Conservation (phyloP, 2,888 invertebrate genomes). For the Drosophila hamatofila region DNA sequence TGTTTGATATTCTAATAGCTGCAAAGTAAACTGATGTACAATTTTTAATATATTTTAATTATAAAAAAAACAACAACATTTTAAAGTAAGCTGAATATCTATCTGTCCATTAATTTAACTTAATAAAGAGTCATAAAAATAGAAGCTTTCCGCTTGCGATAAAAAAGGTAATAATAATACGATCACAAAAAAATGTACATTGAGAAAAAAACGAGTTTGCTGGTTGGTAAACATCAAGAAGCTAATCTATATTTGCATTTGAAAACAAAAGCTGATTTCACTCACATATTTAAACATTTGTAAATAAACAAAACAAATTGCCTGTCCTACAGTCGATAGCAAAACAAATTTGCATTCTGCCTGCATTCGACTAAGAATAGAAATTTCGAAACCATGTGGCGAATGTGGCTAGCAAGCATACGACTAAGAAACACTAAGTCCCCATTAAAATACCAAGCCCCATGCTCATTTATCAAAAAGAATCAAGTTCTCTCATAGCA, state of each 20-base stretch:
- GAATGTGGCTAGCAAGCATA: slow-evolving; percentile 5
- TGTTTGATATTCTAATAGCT: no score
- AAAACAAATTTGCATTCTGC: slow-evolving; percentile 23
- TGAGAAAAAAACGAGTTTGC: background rate
- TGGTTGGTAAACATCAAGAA: slow-evolving; percentile 1
- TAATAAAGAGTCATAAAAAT: background rate
- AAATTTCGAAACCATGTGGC: slow-evolving; percentile 11
- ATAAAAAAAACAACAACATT: no score
- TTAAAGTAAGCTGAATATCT: no score
- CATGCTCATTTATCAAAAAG: slow-evolving; percentile 13
- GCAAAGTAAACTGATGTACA: no score
- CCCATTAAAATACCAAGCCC: slow-evolving; percentile 36
- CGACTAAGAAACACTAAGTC: background rate
- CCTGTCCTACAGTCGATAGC: background rate
- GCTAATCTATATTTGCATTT: slow-evolving; percentile 10
- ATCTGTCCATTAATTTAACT: no score
- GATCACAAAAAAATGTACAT: background rate
- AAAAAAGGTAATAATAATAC: background rate
- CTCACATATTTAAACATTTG: slow-evolving; percentile 14
- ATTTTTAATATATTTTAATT: background rate
- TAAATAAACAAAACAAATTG: slow-evolving; percentile 22
- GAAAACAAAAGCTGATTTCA: slow-evolving; percentile 2
- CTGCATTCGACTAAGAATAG: slow-evolving; percentile 25
- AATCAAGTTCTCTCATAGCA: slow-evolving; percentile 33
- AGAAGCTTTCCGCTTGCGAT: background rate